These are phyloP conservation scores for Gallinago solitaria DNA, from an alignment of 2,797 vertebrate species.

Conservation along the genomic window DNA sequence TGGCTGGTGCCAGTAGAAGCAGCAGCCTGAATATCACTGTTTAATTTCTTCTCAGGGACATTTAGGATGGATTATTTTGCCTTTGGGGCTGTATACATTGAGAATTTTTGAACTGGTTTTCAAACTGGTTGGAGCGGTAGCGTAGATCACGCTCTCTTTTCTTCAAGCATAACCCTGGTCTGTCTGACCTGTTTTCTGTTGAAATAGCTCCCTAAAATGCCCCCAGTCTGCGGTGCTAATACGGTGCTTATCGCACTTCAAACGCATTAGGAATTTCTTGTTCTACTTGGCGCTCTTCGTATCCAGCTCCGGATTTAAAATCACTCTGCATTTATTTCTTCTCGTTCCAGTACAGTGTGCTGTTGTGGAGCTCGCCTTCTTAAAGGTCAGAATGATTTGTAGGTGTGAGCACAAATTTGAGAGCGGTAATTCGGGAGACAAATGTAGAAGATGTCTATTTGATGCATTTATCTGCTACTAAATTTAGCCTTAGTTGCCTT, in stretches of 20 bases:
- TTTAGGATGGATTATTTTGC: conserved; percentile 20
- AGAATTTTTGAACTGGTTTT: conserved; percentile 18
- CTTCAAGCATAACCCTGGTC: neutral
- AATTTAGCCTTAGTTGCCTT: neutral
- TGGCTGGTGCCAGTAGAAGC: neutral
- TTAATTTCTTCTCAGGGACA: neutral
- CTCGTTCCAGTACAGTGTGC: neutral
- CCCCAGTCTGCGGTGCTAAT: neutral
- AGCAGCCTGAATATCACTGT: neutral
- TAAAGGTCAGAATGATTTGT: conserved; percentile 32
- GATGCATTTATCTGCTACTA: neutral
- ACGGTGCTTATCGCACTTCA: neutral
- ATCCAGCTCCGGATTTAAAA: neutral
- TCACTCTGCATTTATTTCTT: neutral
- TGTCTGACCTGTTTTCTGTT: conserved; percentile 20
- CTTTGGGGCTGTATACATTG: neutral
- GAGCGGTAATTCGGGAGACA: neutral
- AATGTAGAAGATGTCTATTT: neutral
- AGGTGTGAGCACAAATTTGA: neutral
- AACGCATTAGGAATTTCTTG: neutral
- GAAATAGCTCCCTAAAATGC: neutral
- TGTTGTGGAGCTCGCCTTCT: neutral
- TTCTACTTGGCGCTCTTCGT: neutral
- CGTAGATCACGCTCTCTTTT: neutral
- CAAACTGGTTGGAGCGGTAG: conserved; percentile 8